These are phyloP conservation scores for Sturnira hondurensis DNA, from an alignment of 2,113 vertebrate genomes.

Conservation along the genomic window DNA sequence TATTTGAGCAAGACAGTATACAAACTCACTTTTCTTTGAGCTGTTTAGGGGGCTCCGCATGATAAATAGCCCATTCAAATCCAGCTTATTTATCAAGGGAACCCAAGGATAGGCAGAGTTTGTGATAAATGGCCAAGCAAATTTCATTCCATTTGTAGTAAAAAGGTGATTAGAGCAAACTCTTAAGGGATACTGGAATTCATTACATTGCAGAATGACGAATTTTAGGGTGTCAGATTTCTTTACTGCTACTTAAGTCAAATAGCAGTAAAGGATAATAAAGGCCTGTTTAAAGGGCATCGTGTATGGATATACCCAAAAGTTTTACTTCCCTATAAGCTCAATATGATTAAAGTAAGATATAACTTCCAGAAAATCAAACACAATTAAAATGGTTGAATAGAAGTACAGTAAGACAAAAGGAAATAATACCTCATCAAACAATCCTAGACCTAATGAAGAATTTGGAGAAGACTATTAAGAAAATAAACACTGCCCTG, in stretches of 20 bases:
- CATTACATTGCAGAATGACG: not conserved
- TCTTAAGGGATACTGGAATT: slow-evolving; percentile 4
- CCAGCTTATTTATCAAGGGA: slow-evolving; percentile 20
- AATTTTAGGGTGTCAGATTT: not conserved
- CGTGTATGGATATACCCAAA: not conserved
- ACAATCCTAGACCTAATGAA: not conserved
- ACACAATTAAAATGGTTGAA: not conserved
- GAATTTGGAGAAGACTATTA: not conserved
- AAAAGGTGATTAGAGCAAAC: slow-evolving; percentile 17
- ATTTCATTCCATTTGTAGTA: slow-evolving; percentile 42
- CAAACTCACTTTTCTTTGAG: not conserved
- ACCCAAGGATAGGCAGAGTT: not conserved
- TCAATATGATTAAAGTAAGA: not conserved
- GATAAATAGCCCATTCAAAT: slow-evolving; percentile 3
- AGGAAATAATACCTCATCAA: not conserved
- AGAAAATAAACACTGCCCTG: not conserved
- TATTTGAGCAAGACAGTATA: not conserved
- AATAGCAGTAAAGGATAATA: too few species aligned
- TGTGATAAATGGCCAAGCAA: slow-evolving; percentile 40
- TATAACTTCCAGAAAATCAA: not conserved
- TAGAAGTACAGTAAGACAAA: not conserved
- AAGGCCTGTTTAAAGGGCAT: not conserved
- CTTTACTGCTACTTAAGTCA: not conserved
- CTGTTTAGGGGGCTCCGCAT: not conserved
- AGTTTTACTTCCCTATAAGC: not conserved